Conservation (phyloP, 2,888 invertebrate genomes). For the Coenonympha glycerion region DNA sequence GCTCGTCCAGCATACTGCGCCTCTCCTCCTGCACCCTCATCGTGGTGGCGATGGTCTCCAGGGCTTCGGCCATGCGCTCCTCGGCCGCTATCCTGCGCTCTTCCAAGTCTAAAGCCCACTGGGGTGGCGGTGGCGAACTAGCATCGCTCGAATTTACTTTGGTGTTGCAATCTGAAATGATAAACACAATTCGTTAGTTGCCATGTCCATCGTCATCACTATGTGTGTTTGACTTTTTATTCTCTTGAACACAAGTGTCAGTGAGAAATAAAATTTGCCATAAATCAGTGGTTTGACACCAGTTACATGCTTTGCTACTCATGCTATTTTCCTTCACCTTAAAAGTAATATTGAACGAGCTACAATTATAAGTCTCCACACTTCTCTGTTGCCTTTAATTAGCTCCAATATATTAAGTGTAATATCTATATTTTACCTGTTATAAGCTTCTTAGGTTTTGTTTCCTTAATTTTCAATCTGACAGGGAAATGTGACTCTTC, state of each 20-base stretch:
- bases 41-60: conserved; percentile 50
- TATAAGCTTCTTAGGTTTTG: conserved; percentile 11
- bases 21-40: conserved; percentile 54
- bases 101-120: conserved; percentile 60
- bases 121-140: conserved; percentile 52
- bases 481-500: conserved; percentile 26
- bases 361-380: too few relatives aligned
- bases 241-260: too few relatives aligned
- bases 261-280: too few relatives aligned
- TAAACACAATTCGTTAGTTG: background rate
- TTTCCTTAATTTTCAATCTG: conserved; percentile 13
- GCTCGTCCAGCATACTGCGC: conserved; percentile 44
- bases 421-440: conserved; percentile 18
- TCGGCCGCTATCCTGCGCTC: conserved; percentile 57
- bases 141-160: conserved; percentile 1
- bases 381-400: too few relatives aligned
- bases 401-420: too few relatives aligned
- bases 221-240: background rate
- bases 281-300: too few relatives aligned
- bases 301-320: too few relatives aligned
- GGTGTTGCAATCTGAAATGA: conserved; percentile 41
- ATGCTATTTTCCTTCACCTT: too few relatives aligned
- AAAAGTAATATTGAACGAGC: too few relatives aligned
- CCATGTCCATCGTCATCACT: background rate
- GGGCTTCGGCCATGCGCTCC: conserved; percentile 57